Base-by-base conservation (phyloP, 2,888 invertebrate species). In the Hydraecia micacea region DNA sequence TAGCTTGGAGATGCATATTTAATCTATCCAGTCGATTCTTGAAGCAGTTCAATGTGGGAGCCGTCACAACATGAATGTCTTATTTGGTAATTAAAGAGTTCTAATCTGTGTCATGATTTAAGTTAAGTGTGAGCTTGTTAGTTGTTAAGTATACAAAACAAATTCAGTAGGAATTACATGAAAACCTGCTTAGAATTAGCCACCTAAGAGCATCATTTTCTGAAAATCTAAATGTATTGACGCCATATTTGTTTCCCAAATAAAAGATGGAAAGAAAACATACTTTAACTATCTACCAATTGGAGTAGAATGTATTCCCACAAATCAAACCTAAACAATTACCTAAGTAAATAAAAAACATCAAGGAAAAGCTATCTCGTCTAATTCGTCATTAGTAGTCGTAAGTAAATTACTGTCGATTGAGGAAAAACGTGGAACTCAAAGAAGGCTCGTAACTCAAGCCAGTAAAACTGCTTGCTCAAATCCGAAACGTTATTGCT, bases 321-420 rank as follows among this genome's bases (percentile, higher is more conserved):
- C 55, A 82, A 81, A 77, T 49, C 77, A 36, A 71, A 72, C 18
- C 46, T 0, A 58, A 68, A 55, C 36, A 75, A 36, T 18, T 36
- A 39, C 36, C 60, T 46, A 60, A 66, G 68, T 81, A 74, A 80
- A 80, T 55, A 11, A 82, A 69, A 77, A 49, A 81, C 81, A 78
- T 73, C 52, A 73, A 78, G 68, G 46, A 68, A 78, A 83, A 78
- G 49, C 83, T 60, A 78, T 81, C 83, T 72, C 55, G 63, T 63
- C 68, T 81, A 83, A 83, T 83, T 81, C 72, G 78, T 83, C 72
- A 81, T 83, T 70, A 76, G 81, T 84, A 77, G 58, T 68, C 73
- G 72, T 84, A 77, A 81, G 67, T 73, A 68, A 84, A 84, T 83
- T 80, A 83, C 73, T 67, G 55, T 75, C 79, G 63, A 75, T 82